These are phyloP conservation scores for Anas platyrhynchos DNA, from an alignment of 2,113 vertebrate genomes.

Conservation along the genomic window DNA sequence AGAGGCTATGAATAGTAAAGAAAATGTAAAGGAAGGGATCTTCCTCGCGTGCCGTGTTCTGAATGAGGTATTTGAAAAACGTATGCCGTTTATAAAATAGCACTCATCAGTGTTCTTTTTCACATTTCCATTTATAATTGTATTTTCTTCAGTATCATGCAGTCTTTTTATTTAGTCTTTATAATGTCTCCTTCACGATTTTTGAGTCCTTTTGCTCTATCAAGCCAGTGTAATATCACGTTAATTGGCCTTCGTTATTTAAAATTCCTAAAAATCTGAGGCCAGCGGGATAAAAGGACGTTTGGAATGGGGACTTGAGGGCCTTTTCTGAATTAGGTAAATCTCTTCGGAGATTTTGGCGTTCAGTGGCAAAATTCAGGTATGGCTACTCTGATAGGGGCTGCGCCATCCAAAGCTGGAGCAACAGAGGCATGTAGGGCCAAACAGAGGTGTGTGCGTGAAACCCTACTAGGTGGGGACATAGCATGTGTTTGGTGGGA, in stretches of 20 bases:
- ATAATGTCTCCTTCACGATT: neutral
- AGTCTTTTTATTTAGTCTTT: neutral
- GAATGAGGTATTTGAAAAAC: neutral
- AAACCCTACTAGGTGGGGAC: accelerated
- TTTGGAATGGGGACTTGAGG: neutral
- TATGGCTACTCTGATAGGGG: neutral
- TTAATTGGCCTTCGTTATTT: neutral
- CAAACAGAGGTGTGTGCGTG: neutral
- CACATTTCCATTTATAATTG: neutral
- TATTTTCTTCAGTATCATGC: neutral
- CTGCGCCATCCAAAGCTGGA: neutral
- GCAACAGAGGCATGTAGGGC: neutral
- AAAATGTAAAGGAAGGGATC: slow-evolving; percentile 5
- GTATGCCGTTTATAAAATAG: neutral
- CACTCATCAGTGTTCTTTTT: neutral
- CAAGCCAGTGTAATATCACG: neutral
- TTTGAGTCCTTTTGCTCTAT: neutral
- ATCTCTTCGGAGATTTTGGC: neutral
- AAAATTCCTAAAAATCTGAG: neutral
- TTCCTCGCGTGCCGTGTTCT: neutral
- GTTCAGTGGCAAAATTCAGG: neutral
- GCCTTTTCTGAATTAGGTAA: neutral
- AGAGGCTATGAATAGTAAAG: neutral
- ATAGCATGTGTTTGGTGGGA: neutral
- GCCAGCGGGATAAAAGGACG: neutral